phyloP scores from a whole-genome alignment of 2,113 vertebrate species.

The Procavia capensis region DNA sequence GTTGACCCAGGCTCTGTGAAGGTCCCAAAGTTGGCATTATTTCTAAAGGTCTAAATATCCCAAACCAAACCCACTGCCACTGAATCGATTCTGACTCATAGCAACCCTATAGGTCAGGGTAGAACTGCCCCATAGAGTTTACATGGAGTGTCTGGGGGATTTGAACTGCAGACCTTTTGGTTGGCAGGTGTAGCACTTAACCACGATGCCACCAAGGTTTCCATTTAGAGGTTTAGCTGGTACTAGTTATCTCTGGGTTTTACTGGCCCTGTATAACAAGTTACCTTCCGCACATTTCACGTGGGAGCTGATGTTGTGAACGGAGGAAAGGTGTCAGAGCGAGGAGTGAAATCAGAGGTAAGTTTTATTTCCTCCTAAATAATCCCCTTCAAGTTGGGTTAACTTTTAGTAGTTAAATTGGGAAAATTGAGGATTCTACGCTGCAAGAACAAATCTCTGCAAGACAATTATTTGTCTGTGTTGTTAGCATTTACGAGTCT shows the following conservation, averaged over 20 bases:
- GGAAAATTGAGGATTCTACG: constrained; percentile 78
- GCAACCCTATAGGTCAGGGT: too few relatives aligned
- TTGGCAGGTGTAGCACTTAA: too few relatives aligned
- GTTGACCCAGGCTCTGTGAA: constrained; percentile 28
- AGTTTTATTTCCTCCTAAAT: constrained; percentile 82
- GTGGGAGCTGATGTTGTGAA: constrained; percentile 41
- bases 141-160: too few relatives aligned
- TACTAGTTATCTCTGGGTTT: constrained; percentile 70
- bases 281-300: constrained; percentile 48
- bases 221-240: constrained; percentile 33
- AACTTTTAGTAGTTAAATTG: constrained; percentile 82
- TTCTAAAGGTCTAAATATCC: too few relatives aligned
- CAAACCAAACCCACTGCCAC: too few relatives aligned
- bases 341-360: constrained; percentile 47
- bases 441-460: constrained; percentile 79
- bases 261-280: constrained; percentile 56
- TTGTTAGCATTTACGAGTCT: constrained; percentile 85
- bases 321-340: not conserved
- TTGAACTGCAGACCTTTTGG: too few relatives aligned
- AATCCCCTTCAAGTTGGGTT: constrained; percentile 79
- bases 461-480: constrained; percentile 84
- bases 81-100: too few relatives aligned
- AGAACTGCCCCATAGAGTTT: too few relatives aligned
- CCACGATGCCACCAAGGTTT: too few relatives aligned
- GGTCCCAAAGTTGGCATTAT: constrained; percentile 11